Evolutionary conservation across 2,888 invertebrate genomes (phyloP), one percentile per base, ranked within the genome.

Genomic region (Noctua pronuba): DNA sequence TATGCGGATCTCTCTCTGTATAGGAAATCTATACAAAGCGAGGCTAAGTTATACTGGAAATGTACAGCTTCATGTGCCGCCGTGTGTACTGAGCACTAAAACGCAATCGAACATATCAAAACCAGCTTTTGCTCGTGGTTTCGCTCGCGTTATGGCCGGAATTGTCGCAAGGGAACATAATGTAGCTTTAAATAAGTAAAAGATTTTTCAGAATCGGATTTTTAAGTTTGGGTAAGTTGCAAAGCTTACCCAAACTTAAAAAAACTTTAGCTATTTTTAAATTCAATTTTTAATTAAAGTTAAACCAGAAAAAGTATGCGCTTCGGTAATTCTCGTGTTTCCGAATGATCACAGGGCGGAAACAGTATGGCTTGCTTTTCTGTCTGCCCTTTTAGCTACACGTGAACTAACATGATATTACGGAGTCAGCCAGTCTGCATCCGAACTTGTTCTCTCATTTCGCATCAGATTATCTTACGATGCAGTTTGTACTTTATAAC

Each of bases 401-500:
- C 13, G 0, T 52, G 24, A 49, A 21, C 49, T 49, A 46, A 38
- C 16, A 8, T 41, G 0, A 6, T 52, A 38, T 68, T 18, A 18
- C 38, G 13, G 31, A 73, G 49, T 66, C 69, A 13, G n/a, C 46
- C 18, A 70, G 66, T 70, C 60, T 82, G 18, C 11, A n/a, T 62
- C 24, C 13, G 1, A 73, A 80, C 41, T 55, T 16, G 73, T 44
- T 35, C 38, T 10, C 16, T 7, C 13, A 13, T 60, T 65, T n/a
- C 10, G 6, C 13, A 18, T 55, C 49, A 16, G 24, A 28, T 35
- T 79, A 80, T 70, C 73, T 67, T 16, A 24, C 18, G 41, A 55
- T 71, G 35, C 64, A 49, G 60, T 46, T 35, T n/a, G 31, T 60
- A 64, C 38, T 18, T 16, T 44, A 28, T 52, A 82, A 83, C 83